Evolutionary conservation across 1,140 invertebrate genomes (phyloP), one percentile per base, ranked within the genome.

Genomic region (Akabosia matsudoensis): DNA sequence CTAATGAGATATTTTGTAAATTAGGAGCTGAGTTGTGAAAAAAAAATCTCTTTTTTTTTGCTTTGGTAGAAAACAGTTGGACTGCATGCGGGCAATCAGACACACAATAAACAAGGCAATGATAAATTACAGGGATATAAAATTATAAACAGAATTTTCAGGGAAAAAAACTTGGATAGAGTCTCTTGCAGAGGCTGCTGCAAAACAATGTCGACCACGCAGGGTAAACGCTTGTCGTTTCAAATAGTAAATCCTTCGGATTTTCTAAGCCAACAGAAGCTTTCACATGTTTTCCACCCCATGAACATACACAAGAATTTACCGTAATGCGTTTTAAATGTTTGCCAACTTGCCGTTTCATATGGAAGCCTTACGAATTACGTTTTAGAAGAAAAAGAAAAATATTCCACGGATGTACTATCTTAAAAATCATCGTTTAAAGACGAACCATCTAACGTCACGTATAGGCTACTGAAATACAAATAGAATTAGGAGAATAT

Each of bases 11-110:
- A 31, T 28, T 67, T 67, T 67, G 61, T 67, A 67, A 67, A 67
- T 67, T 67, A 67, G 61, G 61, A 67, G 61, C 61, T 67, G 61
- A 67, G 61, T 67, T 67, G 61, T 67, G 30, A 67, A 67, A 67
- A 31, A n/a, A n/a, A n/a, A n/a, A n/a, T n/a, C n/a, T n/a, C n/a
- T 30, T 67, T 22, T 56, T 56, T 10, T 3, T 56, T 22, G 24
- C 22, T 67, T 67, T 24, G 13, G 54, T 10, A 61, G 54, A 61
- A 14, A 61, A 24, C 4, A 7, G n/a, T 61, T 61, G 54, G 37
- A 45, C 37, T 18, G 37, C 37, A 45, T 45, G 37, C 18, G 37
- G 37, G 37, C 37, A 45, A 45, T 45, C 7, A 45, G 37, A 45
- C 7, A 45, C 37, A 45, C 37, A 10, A 45, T 45, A 45, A 45